These are phyloP conservation scores for Vulpes vulpes DNA, from an alignment of 2,113 vertebrate species.

Conservation along the genomic window DNA sequence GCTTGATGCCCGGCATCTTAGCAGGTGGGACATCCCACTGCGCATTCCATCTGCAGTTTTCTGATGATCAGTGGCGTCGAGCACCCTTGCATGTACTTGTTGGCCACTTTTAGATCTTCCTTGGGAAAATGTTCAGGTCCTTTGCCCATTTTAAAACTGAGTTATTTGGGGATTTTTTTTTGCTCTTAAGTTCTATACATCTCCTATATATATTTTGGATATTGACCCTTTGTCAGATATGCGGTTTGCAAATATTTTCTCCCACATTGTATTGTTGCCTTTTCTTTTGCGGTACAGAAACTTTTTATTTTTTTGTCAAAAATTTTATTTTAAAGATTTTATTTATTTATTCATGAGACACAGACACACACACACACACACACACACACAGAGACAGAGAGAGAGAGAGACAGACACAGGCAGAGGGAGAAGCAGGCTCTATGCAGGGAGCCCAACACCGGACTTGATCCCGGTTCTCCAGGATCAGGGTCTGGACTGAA, in stretches of 20 bases:
- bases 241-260: too few relatives aligned
- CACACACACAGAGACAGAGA: background rate
- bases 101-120: background rate
- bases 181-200: background rate
- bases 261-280: too few relatives aligned
- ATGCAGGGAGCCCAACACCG: too few relatives aligned
- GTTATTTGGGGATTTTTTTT: background rate
- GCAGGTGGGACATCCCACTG: rapidly evolving
- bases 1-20: rapidly evolving
- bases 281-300: background rate
- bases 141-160: background rate
- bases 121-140: background rate
- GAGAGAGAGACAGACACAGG: too few relatives aligned
- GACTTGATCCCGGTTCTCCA: background rate
- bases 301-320: background rate
- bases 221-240: too few relatives aligned
- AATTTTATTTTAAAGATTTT: background rate
- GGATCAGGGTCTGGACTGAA: background rate
- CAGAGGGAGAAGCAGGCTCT: background rate
- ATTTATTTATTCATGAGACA: background rate
- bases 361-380: too few relatives aligned
- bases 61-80: background rate
- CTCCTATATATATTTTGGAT: background rate
- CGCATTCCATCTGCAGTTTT: rapidly evolving
- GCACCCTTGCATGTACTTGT: too few relatives aligned